Percentiles rank a stretch among this genome's conserved stretches.
phyloP scores from a whole-genome alignment of 2,797 vertebrate genomes.

The Chiropotes sagulatus region DNA sequence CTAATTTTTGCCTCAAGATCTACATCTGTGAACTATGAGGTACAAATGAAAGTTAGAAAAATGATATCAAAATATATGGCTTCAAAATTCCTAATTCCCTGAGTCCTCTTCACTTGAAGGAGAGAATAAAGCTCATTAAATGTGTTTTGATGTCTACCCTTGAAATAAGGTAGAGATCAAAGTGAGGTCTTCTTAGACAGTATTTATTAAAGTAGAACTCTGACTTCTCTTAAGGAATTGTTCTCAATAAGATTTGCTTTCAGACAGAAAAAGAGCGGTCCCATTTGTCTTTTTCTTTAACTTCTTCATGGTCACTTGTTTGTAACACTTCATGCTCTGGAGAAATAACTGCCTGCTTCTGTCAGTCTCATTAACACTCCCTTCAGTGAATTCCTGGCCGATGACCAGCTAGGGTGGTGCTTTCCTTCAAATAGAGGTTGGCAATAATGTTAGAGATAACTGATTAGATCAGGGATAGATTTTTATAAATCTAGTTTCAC shows the following conservation, averaged over 20 bases:
- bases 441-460: background rate
- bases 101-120: background rate
- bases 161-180: conserved; percentile 56
- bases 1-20: background rate
- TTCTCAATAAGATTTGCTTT: conserved; percentile 47
- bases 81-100: conserved; percentile 9
- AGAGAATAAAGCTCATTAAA: conserved; percentile 15
- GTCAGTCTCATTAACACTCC: conserved; percentile 52
- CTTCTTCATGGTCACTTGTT: conserved; percentile 80
- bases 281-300: conserved; percentile 83
- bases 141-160: conserved; percentile 20
- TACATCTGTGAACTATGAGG: background rate
- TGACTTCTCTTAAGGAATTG: conserved; percentile 43
- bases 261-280: conserved; percentile 76
- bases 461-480: background rate
- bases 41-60: conserved; percentile 32
- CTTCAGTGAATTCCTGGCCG: conserved; percentile 17
- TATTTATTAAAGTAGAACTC: conserved; percentile 66
- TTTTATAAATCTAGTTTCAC: background rate
- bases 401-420: background rate
- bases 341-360: conserved; percentile 61
- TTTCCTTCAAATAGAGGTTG: conserved; percentile 28
- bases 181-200: conserved; percentile 1
- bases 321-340: conserved; percentile 72
- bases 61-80: background rate